Base-by-base conservation (phyloP, 2,797 vertebrate species). In the Artibeus lituratus region DNA sequence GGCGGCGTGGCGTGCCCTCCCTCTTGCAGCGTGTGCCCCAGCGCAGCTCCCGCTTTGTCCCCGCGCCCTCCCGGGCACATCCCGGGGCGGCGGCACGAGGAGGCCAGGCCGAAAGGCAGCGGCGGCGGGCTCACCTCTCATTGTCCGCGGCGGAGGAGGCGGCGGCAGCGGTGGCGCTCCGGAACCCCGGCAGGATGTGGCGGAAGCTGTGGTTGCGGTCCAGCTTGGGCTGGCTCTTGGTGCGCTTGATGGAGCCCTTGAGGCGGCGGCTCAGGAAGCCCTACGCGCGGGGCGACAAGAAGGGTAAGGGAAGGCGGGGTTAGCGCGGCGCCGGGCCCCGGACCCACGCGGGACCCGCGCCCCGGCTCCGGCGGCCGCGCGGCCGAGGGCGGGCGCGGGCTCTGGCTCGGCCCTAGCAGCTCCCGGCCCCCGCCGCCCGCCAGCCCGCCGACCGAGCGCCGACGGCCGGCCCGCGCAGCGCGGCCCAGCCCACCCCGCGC, bases 151-250 rank as follows among this genome's bases (percentile, higher is more conserved):
- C 78, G 95, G 95, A 10, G 76, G 84, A 14, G 94, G 96, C 55
- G 90, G 94, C 44, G 83, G 90, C 57, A 86, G 93, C 86, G 44
- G 1, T 99, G 77, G 99, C 98, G 10, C 98, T 99, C 98, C 99
- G 99, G 99, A 99, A 99, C 97, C 99, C 99, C 42, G 99, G 99
- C 77, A 99, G 98, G 98, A 99, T 99, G 99, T 99, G 99, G 97
- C 99, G 99, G 98, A 99, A 99, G 99, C 99, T 99, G 99, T 99
- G 99, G 99, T 99, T 99, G 97, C 99, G 99, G 97, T 99, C 99
- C 47, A 99, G 99, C 98, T 99, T 99, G 97, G 99, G 99, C 97
- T 99, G 99, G 98, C 99, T 99, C 99, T 99, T 99, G 98, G 99
- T 99, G 97, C 99, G 99, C 98, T 99, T 99, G 98, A 99, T 99